Conservation (phyloP, 2,797 vertebrate species). For the Pyrocephalus nanus region DNA sequence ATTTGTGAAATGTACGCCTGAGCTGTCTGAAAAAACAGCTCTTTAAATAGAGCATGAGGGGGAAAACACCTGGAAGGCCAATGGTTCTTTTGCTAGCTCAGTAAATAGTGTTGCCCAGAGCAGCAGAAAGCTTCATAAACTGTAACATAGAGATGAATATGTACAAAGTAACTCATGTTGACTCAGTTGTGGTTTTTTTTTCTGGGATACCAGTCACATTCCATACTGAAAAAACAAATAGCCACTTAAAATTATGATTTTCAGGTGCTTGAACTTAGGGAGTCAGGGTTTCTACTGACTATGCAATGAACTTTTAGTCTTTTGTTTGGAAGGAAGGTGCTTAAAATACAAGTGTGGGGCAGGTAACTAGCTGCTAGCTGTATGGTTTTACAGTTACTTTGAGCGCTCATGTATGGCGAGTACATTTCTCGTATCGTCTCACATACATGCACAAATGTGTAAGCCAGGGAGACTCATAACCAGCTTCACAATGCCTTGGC, state of each 20-base stretch:
- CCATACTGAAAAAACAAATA: not conserved
- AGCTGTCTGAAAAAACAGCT: not conserved
- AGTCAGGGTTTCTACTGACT: not conserved
- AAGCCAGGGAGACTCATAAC: not conserved
- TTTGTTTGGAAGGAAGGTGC: not conserved
- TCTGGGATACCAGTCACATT: not conserved
- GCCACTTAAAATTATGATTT: not conserved
- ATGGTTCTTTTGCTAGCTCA: not conserved
- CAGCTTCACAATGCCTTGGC: not conserved
- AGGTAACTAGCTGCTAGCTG: not conserved
- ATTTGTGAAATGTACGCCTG: not conserved
- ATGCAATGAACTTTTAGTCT: not conserved
- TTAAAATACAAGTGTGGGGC: not conserved
- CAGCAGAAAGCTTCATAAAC: not conserved
- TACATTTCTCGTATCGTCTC: not conserved
- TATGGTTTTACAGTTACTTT: not conserved
- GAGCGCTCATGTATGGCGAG: fast-evolving
- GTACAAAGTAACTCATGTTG: not conserved
- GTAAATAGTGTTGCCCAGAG: not conserved
- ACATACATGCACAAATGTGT: fast-evolving
- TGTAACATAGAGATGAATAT: not conserved
- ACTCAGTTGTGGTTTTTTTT: not conserved
- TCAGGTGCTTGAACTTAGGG: not conserved
- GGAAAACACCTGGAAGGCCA: fast-evolving
- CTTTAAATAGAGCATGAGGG: not conserved